phyloP scores from a whole-genome alignment of 1,140 invertebrate species.

The Penaeus indicus region DNA sequence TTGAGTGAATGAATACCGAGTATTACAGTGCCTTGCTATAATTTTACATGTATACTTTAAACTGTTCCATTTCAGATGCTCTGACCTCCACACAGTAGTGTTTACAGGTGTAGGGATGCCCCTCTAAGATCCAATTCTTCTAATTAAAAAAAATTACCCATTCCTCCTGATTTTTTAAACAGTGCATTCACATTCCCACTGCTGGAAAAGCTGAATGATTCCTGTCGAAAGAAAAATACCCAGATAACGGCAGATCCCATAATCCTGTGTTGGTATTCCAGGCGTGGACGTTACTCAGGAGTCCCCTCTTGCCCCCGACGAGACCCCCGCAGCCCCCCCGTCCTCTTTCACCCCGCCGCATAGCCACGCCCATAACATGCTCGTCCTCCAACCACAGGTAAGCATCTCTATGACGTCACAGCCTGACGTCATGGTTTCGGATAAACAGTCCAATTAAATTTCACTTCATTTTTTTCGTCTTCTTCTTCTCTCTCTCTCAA shows the following conservation, averaged over 20 bases:
- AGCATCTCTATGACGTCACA: constrained; percentile 57
- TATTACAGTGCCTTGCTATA: too few species aligned
- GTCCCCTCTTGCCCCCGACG: constrained; percentile 58
- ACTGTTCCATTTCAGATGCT: too few species aligned
- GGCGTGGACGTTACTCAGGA: constrained; percentile 65
- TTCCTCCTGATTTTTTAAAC: too few species aligned
- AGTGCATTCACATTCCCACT: too few species aligned
- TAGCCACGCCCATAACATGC: constrained; percentile 77
- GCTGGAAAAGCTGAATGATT: background rate
- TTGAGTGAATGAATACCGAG: too few species aligned
- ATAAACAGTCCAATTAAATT: background rate
- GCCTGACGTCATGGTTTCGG: background rate
- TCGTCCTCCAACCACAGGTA: constrained; percentile 78
- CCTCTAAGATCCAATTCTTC: too few species aligned
- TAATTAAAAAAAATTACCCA: too few species aligned
- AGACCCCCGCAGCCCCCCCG: constrained; percentile 68
- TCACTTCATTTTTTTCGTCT: background rate
- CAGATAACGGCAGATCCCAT: background rate
- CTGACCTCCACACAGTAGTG: too few species aligned
- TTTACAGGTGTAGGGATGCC: too few species aligned
- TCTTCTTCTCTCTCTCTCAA: constrained; percentile 2
- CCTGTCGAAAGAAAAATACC: too few species aligned
- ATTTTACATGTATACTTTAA: too few species aligned
- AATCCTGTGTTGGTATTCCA: constrained; percentile 7
- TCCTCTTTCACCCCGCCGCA: constrained; percentile 68